A percentile compares a stretch with the other conserved stretches of the same genome.
Conservation (phyloP, 2,888 invertebrate species). For the Lycaena phlaeas region DNA sequence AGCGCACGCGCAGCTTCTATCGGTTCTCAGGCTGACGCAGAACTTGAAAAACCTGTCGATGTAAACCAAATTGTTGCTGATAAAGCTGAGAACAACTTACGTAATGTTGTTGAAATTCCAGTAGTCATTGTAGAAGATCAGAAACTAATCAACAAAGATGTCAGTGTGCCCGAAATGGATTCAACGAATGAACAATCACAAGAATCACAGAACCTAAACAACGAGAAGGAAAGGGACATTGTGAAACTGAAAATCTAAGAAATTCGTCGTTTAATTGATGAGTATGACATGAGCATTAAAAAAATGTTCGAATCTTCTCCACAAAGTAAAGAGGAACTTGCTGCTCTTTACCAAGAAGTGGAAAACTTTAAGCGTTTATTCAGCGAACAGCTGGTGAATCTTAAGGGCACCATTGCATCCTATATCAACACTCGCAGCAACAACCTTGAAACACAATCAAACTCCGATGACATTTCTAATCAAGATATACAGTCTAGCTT, state of each 20-base stretch:
- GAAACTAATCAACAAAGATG: conserved; percentile 28
- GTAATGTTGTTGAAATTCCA: conserved; percentile 40
- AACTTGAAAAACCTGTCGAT: conserved; percentile 23
- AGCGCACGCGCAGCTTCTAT: conserved; percentile 45
- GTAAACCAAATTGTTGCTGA: conserved; percentile 25
- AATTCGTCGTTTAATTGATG: conserved; percentile 29
- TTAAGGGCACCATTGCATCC: conserved; percentile 38
- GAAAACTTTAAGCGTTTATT: conserved; percentile 38
- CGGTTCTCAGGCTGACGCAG: conserved; percentile 20
- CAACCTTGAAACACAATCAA: conserved; percentile 15
- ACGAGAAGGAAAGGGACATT: conserved; percentile 29
- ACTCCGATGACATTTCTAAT: conserved; percentile 19
- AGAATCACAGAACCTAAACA: conserved; percentile 51
- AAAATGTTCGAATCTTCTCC: conserved; percentile 39
- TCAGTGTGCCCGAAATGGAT: conserved; percentile 32
- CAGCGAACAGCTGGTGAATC: conserved; percentile 35
- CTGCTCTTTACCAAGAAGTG: conserved; percentile 36
- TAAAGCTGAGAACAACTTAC: conserved; percentile 25
- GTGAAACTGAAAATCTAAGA: conserved; percentile 41
- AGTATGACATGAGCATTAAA: conserved; percentile 35
- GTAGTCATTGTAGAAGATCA: conserved; percentile 45
- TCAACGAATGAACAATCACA: conserved; percentile 53
- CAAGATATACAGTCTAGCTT: conserved; percentile 26
- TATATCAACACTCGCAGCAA: conserved; percentile 27
- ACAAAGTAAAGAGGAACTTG: conserved; percentile 34